These are phyloP conservation scores for Thereuonema tuberculata DNA, from an alignment of 1,140 invertebrate species.

Conservation along the genomic window DNA sequence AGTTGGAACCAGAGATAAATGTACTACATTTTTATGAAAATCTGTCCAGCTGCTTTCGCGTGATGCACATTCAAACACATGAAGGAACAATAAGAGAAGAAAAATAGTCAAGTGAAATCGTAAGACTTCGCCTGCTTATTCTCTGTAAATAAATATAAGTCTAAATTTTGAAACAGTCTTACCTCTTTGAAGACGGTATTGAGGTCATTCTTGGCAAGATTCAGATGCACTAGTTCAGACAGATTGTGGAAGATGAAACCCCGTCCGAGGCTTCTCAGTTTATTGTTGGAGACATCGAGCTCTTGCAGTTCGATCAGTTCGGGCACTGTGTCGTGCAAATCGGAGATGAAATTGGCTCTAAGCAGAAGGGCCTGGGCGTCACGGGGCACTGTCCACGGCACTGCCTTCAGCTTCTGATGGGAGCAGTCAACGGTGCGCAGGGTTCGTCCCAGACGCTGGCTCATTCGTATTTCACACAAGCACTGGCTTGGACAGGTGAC, in stretches of 20 bases:
- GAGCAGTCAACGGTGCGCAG: conserved; percentile 1
- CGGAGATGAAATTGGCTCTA: background rate
- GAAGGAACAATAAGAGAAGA: too few species aligned
- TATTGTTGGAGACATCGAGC: conserved; percentile 24
- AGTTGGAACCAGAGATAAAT: too few species aligned
- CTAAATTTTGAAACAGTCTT: too few species aligned
- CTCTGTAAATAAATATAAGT: too few species aligned
- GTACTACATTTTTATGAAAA: too few species aligned
- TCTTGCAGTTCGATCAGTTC: conserved; percentile 5
- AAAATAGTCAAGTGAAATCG: too few species aligned
- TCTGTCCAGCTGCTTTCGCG: too few species aligned
- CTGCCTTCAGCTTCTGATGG: background rate
- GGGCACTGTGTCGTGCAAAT: background rate
- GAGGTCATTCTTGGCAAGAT: conserved; percentile 24
- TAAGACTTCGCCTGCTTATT: too few species aligned
- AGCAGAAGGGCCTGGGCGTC: background rate
- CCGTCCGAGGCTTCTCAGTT: conserved; percentile 23
- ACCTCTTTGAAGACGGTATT: conserved; percentile 22
- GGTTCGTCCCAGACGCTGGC: background rate
- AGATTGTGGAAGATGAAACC: conserved; percentile 23
- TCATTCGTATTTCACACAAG: background rate
- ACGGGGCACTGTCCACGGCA: background rate
- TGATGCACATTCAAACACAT: too few species aligned
- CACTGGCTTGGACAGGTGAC: background rate
- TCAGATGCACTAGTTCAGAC: conserved; percentile 16